Percentiles rank a stretch among this genome's conserved stretches.
Evolutionary conservation across 2,797 vertebrate species (phyloP).

Genomic region (Molossus alvarezi): DNA sequence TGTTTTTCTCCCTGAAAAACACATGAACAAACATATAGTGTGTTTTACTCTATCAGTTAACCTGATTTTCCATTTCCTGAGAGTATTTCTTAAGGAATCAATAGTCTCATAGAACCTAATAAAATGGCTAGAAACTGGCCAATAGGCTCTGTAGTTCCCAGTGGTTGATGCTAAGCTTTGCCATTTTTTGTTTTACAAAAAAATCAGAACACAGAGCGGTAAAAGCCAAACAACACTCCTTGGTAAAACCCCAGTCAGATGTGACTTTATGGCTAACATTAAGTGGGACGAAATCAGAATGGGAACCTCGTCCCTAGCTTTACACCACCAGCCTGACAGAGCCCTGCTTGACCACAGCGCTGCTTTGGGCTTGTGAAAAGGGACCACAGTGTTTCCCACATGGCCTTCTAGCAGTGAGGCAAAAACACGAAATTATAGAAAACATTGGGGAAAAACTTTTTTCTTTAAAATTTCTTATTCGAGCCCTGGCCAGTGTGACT

Average conservation of each 20-base stretch:
- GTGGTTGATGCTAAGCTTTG: neutral
- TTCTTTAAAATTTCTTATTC: constrained; percentile 31
- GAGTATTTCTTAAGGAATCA: neutral
- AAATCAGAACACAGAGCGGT: neutral
- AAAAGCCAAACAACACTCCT: neutral
- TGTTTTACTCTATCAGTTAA: constrained; percentile 15
- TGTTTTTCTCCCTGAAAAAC: constrained; percentile 27
- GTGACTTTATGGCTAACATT: neutral
- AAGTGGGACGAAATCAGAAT: neutral
- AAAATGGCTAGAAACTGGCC: neutral
- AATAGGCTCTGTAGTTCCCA: neutral
- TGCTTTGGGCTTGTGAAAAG: neutral
- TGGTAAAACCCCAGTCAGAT: neutral
- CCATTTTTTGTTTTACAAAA: constrained; percentile 24
- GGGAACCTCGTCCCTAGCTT: neutral
- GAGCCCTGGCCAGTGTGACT: neutral
- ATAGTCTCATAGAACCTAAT: neutral
- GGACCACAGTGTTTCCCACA: neutral
- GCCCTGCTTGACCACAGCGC: too few relatives aligned
- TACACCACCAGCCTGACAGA: neutral
- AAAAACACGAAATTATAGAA: neutral
- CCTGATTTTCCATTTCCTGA: neutral
- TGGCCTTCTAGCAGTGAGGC: neutral
- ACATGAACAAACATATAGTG: neutral
- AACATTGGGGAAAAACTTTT: neutral